Percentiles rank a stretch among this genome's conserved stretches.
phyloP scores from a whole-genome alignment of 2,113 vertebrate genomes.

The Phrynosoma platyrhinos region DNA sequence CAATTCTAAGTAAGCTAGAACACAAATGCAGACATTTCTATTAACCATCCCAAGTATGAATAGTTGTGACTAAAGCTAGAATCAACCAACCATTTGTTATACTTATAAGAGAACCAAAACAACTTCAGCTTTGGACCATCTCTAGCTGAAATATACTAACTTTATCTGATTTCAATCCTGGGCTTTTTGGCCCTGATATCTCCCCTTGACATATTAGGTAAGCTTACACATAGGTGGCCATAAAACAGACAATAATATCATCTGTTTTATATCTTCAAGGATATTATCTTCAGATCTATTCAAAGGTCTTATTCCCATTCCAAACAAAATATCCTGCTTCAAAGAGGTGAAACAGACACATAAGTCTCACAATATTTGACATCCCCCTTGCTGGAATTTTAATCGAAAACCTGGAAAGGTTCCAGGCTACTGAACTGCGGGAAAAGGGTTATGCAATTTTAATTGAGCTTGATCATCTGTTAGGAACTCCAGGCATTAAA shows the following conservation, averaged over 20 bases:
- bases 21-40: neutral
- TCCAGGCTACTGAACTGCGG: constrained; percentile 38
- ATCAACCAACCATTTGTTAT: neutral
- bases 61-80: constrained; percentile 20
- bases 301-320: constrained; percentile 34
- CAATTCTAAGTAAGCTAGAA: neutral
- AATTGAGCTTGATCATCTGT: constrained; percentile 45
- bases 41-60: neutral
- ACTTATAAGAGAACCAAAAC: neutral
- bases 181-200: constrained; percentile 25
- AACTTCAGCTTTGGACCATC: neutral
- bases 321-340: constrained; percentile 20
- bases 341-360: constrained; percentile 23
- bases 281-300: constrained; percentile 46
- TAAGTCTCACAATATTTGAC: constrained; percentile 34
- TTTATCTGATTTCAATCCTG: constrained; percentile 22
- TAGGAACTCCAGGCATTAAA: constrained; percentile 36
- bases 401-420: constrained; percentile 43
- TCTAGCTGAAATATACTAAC: constrained; percentile 2
- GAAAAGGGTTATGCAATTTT: neutral
- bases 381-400: constrained; percentile 40
- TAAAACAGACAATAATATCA: constrained; percentile 44
- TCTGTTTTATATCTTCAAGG: constrained; percentile 48
- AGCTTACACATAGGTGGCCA: constrained; percentile 44
- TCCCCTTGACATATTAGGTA: constrained; percentile 40